Evolutionary conservation across 2,113 vertebrate species (phyloP), one percentile per base, ranked within the genome.

Genomic region (Anser cygnoides): DNA sequence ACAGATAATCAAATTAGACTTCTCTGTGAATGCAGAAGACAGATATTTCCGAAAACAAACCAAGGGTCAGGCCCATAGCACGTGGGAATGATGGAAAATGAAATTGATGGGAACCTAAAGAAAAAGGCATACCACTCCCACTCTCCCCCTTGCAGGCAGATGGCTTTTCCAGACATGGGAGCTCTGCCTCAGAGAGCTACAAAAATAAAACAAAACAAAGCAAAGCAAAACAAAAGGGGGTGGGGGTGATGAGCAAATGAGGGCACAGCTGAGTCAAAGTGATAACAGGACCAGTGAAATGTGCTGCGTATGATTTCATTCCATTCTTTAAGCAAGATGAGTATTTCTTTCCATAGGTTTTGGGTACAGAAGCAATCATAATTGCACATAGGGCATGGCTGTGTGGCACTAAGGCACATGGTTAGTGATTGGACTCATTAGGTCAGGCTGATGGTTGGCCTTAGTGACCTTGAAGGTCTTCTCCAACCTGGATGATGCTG

Each of bases 41-140:
- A 50, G 35, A 66, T 61, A 81, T 84, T 95, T 93, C 70, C 12
- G 58, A 82, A 94, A 94, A 26, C 25, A 90, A 86, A 52, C 23
- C 58, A 81, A 84, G 19, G 65, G 76, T 87, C 83, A 89, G 46
- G 67, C 66, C 44, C 66, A 66, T 57, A 93, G 41, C 80, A 90
- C 19, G 2, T 89, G 89, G 76, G 61, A 94, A 78, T 43, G 18
- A 92, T 58, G 52, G 54, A 90, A 93, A 92, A 78, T 4, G 2
- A 88, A 92, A 78, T 71, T 87, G 89, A 52, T 72, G 43, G 79
- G 76, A 96, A 70, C 14, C 31, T n/a, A 82, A 94, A 55, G n/a
- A 55, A 93, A 87, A 87, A 94, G 19, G 25, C 55, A 75, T 37
- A 86, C 28, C 61, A 70, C 54, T 92, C 43, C 63, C 2, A 1